Percentiles rank a stretch among this genome's conserved stretches.
Conservation (phyloP, 2,113 vertebrate genomes). For the Progne subis region DNA sequence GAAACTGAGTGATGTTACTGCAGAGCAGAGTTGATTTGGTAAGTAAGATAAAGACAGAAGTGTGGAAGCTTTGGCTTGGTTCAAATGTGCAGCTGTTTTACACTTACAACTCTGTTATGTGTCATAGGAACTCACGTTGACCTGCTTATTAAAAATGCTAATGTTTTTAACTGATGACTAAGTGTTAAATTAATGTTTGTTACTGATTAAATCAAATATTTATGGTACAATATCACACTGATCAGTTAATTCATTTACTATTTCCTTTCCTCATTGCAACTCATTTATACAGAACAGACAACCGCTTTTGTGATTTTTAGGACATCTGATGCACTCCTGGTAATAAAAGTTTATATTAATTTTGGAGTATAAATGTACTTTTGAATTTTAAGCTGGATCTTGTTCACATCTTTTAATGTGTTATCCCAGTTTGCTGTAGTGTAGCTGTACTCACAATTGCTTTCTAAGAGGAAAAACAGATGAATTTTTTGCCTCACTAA, state of each 20-base stretch:
- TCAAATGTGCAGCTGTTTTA: neutral
- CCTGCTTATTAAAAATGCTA: neutral
- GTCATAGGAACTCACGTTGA: neutral
- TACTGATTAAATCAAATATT: neutral
- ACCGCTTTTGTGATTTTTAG: neutral
- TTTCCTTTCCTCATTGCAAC: neutral
- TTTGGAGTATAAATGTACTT: neutral
- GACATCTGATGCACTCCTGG: neutral
- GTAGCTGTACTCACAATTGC: neutral
- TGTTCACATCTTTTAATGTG: neutral
- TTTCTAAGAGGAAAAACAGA: neutral
- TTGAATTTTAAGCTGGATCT: neutral
- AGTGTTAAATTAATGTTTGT: neutral
- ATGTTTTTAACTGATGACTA: neutral
- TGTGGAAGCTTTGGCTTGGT: neutral
- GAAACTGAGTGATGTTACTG: neutral
- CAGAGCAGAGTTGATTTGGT: neutral
- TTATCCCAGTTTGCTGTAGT: neutral
- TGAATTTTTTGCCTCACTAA: neutral
- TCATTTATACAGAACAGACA: neutral
- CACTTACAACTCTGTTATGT: neutral
- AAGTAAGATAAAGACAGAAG: neutral
- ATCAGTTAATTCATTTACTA: neutral
- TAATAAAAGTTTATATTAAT: neutral
- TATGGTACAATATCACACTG: neutral